These are phyloP conservation scores for Danio albolineatus DNA, from an alignment of 2,797 vertebrate genomes.

Conservation along the genomic window DNA sequence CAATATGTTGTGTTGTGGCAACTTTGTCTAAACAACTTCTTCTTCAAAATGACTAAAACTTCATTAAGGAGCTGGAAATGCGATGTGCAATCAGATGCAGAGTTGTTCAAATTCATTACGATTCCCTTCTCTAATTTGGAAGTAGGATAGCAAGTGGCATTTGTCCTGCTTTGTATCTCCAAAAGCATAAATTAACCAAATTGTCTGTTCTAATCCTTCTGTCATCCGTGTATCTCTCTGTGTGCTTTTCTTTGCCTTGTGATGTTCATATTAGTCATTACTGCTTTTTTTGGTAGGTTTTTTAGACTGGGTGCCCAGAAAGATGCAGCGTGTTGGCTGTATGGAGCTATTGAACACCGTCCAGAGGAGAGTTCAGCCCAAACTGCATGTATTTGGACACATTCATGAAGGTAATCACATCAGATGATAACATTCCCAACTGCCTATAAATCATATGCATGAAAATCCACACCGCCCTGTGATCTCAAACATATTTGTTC, in stretches of 20 bases:
- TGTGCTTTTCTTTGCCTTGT: constrained; percentile 2
- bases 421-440: neutral
- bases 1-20: neutral
- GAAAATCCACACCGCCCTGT: constrained; percentile 1
- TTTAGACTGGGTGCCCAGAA: constrained; percentile 97
- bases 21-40: neutral
- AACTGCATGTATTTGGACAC: constrained; percentile 94
- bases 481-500: constrained; percentile 28
- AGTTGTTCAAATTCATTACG: neutral
- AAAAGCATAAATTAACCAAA: constrained; percentile 4
- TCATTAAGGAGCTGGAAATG: neutral
- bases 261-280: neutral
- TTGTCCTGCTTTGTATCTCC: neutral
- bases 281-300: constrained; percentile 81
- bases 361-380: constrained; percentile 93
- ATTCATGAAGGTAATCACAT: constrained; percentile 91
- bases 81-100: neutral
- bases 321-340: constrained; percentile 96
- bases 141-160: neutral
- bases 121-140: neutral
- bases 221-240: neutral
- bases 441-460: constrained; percentile 8
- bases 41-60: neutral
- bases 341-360: constrained; percentile 96
- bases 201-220: neutral